These are phyloP conservation scores for Malurus leucopterus DNA, from an alignment of 2,797 vertebrate species.

Conservation along the genomic window DNA sequence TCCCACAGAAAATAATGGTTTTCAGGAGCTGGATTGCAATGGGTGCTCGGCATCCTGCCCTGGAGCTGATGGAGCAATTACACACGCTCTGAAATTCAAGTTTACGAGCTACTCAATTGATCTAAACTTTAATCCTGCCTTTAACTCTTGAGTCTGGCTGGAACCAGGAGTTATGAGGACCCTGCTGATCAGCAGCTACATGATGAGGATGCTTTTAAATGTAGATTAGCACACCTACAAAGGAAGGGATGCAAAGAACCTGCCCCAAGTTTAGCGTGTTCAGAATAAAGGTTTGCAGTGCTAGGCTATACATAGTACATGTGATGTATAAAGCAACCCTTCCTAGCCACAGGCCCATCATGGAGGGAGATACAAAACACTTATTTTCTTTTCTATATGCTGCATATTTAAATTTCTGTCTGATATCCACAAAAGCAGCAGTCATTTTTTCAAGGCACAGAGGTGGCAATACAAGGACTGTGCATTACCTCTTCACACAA, in stretches of 20 bases:
- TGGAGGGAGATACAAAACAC: not conserved
- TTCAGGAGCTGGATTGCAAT: not conserved
- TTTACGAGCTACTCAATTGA: not conserved
- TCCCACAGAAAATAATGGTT: not conserved
- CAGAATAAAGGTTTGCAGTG: not conserved
- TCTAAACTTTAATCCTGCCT: not conserved
- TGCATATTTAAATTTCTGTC: not conserved
- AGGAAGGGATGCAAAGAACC: not conserved
- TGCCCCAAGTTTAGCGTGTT: not conserved
- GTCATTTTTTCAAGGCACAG: not conserved
- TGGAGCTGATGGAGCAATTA: not conserved
- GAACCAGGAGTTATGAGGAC: not conserved
- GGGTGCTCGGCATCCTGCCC: not conserved
- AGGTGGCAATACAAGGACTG: not conserved
- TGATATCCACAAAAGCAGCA: not conserved
- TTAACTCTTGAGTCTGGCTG: not conserved
- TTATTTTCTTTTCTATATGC: not conserved
- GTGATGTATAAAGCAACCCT: not conserved
- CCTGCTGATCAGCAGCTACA: not conserved
- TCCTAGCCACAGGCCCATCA: not conserved
- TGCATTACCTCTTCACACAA: not conserved
- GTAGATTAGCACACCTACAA: not conserved
- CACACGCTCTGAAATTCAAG: not conserved
- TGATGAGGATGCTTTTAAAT: not conserved
- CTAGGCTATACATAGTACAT: not conserved